Percentiles rank a stretch among this genome's conserved stretches.
phyloP scores from a whole-genome alignment of 2,797 vertebrate species.

The Typhlichthys subterraneus region DNA sequence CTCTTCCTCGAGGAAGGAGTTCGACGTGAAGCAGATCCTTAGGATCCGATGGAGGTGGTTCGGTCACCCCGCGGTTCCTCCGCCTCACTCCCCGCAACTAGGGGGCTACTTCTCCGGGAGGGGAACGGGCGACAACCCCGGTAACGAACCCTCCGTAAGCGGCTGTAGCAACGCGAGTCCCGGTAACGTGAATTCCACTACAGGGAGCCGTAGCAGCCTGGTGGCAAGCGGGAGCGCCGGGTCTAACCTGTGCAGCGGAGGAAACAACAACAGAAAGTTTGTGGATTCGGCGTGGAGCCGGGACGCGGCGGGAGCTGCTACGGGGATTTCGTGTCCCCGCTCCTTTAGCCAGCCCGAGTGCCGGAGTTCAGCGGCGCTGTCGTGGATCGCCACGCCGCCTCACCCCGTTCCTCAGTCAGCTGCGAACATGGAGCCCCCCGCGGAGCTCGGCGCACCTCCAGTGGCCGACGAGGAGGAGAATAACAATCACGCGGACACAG shows the following conservation, averaged over 20 bases:
- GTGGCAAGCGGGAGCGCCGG: conserved; percentile 68
- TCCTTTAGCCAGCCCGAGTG: conserved; percentile 91
- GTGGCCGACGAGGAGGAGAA: conserved; percentile 82
- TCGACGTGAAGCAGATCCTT: conserved; percentile 98
- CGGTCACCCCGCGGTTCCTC: conserved; percentile 88
- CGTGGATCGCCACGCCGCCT: conserved; percentile 85
- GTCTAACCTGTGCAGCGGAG: conserved; percentile 64
- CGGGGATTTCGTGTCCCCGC: conserved; percentile 74
- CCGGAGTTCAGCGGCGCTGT: conserved; percentile 82
- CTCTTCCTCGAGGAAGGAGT: conserved; percentile 90
- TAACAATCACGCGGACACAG: conserved; percentile 83
- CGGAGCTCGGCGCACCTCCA: conserved; percentile 51
- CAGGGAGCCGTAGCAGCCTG: conserved; percentile 53
- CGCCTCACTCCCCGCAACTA: conserved; percentile 82
- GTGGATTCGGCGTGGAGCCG: conserved; percentile 77
- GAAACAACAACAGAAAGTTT: conserved; percentile 84
- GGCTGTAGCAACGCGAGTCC: conserved; percentile 52
- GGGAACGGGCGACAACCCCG: conserved; percentile 62
- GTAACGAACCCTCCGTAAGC: conserved; percentile 66
- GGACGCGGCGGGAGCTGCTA: conserved; percentile 69
- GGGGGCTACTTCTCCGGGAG: conserved; percentile 85
- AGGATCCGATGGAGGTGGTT: conserved; percentile 98
- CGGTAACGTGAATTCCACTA: conserved; percentile 34
- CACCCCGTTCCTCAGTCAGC: conserved; percentile 76
- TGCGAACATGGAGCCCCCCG: conserved; percentile 77